Evolutionary conservation across 2,888 invertebrate genomes (phyloP).

Genomic region (Dynastes grantii): DNA sequence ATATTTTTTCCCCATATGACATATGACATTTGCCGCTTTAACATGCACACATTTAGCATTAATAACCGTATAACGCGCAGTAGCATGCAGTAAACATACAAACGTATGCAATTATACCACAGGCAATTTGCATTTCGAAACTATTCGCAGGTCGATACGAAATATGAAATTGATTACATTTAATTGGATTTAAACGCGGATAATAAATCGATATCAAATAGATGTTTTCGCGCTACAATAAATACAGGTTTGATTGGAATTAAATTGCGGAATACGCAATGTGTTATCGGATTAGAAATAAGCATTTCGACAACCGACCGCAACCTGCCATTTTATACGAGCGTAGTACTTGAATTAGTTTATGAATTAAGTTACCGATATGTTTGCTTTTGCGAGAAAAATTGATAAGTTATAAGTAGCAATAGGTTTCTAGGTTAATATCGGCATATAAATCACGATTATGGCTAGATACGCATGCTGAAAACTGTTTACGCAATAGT

Average conservation of each 20-base stretch:
- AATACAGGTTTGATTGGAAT: background rate
- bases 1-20: background rate
- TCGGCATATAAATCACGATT: background rate
- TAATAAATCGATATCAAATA: slow-evolving; percentile 10
- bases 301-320: background rate
- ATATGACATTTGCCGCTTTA: background rate
- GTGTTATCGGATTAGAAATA: background rate
- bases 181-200: slow-evolving; percentile 1
- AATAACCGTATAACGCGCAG: background rate
- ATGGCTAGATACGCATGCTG: background rate
- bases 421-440: slow-evolving; percentile 22
- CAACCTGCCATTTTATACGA: background rate
- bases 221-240: slow-evolving; percentile 15
- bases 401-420: slow-evolving; percentile 8
- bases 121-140: background rate
- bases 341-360: too few species aligned
- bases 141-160: background rate
- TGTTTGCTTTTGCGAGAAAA: background rate
- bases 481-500: too few species aligned
- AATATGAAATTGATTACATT: background rate
- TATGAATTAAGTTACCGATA: slow-evolving; percentile 1
- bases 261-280: background rate
- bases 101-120: background rate
- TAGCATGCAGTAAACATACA: background rate
- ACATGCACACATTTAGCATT: background rate